Percentiles rank a stretch among this genome's conserved stretches.
phyloP scores from a whole-genome alignment of 2,888 invertebrate genomes.

The Hemaris fuciformis region DNA sequence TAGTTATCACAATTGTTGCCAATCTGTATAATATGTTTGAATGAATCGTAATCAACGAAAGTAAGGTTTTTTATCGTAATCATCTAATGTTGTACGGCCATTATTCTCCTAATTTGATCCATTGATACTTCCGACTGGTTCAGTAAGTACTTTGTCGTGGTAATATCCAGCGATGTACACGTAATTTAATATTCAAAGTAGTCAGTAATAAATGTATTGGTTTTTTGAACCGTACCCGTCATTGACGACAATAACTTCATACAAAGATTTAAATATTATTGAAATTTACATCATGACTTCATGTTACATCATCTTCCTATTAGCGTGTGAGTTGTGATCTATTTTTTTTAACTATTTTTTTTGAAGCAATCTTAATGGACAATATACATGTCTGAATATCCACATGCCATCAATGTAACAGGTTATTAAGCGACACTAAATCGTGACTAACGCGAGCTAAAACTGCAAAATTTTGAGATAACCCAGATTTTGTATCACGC shows the following conservation, averaged over 20 bases:
- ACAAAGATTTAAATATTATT: too few species aligned
- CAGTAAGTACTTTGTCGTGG: neutral
- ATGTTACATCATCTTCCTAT: too few species aligned
- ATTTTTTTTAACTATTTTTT: too few species aligned
- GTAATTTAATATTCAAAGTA: too few species aligned
- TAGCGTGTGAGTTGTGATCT: too few species aligned
- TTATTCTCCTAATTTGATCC: constrained; percentile 11
- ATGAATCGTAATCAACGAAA: constrained; percentile 13
- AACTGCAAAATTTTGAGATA: neutral
- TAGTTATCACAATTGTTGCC: constrained; percentile 15
- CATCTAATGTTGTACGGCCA: neutral
- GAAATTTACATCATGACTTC: too few species aligned
- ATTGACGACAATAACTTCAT: too few species aligned
- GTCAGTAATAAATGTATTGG: too few species aligned
- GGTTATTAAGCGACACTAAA: neutral
- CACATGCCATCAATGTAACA: neutral
- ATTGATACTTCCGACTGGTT: neutral
- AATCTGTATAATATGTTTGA: constrained; percentile 8
- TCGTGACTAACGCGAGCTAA: neutral
- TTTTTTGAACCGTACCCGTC: too few species aligned
- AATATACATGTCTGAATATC: neutral
- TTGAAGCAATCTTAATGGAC: too few species aligned
- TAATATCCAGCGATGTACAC: neutral
- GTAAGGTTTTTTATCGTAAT: neutral
- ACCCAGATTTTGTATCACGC: neutral